Conservation (phyloP, 2,113 vertebrate species). For the Thamnaconus septentrionalis region DNA sequence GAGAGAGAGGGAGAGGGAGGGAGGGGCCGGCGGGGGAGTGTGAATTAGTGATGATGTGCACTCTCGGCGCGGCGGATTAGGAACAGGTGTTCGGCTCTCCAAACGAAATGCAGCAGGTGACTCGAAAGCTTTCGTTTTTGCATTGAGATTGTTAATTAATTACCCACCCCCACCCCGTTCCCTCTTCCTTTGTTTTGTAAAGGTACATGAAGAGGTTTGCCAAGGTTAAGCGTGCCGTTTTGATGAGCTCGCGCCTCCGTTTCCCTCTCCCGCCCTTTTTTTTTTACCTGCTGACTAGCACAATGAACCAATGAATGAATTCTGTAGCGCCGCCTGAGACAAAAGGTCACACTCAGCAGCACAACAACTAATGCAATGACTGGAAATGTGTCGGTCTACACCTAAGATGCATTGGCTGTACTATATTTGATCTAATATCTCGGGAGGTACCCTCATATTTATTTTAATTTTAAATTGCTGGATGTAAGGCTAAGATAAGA, state of each 20-base stretch:
- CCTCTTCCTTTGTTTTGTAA: neutral
- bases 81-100: constrained; percentile 52
- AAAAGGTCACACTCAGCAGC: too few relatives aligned
- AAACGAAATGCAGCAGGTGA: constrained; percentile 20
- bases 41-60: constrained; percentile 54
- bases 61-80: constrained; percentile 32
- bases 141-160: constrained; percentile 16
- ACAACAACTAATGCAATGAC: too few relatives aligned
- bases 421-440: too few relatives aligned
- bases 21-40: constrained; percentile 19
- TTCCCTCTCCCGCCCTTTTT: too few relatives aligned
- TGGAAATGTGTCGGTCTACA: too few relatives aligned
- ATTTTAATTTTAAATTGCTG: too few relatives aligned
- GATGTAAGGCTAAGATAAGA: too few relatives aligned
- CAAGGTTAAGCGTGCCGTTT: neutral
- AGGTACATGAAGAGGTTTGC: neutral
- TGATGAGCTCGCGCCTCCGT: neutral
- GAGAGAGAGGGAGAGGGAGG: neutral
- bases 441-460: too few relatives aligned
- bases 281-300: too few relatives aligned
- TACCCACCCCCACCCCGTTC: neutral
- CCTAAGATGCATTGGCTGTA: too few relatives aligned
- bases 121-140: constrained; percentile 19
- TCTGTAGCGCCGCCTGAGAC: too few relatives aligned
- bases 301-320: too few relatives aligned